phyloP scores from a whole-genome alignment of 2,113 vertebrate species.

The Meriones unguiculatus region DNA sequence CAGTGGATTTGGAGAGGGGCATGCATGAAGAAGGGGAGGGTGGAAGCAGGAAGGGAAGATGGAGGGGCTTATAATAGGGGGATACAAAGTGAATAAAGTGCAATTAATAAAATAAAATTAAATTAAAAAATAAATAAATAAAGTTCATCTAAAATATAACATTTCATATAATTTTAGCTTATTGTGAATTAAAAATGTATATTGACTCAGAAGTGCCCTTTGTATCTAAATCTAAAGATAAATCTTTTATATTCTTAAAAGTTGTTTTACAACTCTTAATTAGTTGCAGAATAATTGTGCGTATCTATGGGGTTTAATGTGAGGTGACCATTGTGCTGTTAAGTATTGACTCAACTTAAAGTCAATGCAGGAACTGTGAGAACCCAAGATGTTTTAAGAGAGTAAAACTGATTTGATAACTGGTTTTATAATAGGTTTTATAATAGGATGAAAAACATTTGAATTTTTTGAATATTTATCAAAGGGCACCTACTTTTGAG shows the following conservation, averaged over 20 bases:
- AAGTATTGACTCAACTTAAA: slow-evolving; percentile 4
- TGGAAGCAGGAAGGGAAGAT: too few relatives aligned
- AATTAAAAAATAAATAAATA: background rate
- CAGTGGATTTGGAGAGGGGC: too few relatives aligned
- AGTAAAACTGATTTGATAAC: background rate
- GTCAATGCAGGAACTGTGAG: background rate
- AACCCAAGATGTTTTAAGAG: slow-evolving; percentile 43
- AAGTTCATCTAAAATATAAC: background rate
- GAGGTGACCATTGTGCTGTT: background rate
- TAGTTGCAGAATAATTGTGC: background rate
- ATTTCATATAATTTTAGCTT: background rate
- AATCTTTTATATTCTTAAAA: background rate
- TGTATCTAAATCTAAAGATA: background rate
- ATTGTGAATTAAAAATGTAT: background rate
- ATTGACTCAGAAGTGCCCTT: background rate
- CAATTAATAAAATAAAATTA: too few relatives aligned
- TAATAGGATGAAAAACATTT: background rate
- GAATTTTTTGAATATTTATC: background rate
- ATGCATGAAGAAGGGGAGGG: too few relatives aligned
- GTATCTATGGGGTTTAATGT: background rate
- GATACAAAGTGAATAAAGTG: too few relatives aligned
- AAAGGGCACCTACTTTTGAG: background rate
- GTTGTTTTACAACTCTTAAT: background rate
- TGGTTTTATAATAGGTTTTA: background rate
- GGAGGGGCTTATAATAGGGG: too few relatives aligned